Conservation (phyloP, 2,797 vertebrate species). For the Poecilia wingei region DNA sequence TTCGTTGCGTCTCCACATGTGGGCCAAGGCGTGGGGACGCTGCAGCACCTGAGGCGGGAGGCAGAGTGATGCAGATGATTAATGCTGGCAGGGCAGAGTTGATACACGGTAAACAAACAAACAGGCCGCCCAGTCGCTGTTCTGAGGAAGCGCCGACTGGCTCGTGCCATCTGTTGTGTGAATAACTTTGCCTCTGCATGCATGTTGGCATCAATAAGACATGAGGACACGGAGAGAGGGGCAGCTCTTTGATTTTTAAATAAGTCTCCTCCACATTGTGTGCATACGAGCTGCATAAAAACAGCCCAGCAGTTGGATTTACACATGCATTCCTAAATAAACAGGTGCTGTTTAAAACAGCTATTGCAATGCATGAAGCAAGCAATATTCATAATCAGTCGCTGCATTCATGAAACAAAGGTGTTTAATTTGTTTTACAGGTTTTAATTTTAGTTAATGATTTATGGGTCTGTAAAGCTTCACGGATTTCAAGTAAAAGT, state of each 20-base stretch:
- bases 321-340: constrained; percentile 4
- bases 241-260: constrained; percentile 1
- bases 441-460: not conserved
- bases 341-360: constrained; percentile 33
- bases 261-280: not conserved
- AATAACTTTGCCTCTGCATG: constrained; percentile 38
- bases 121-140: constrained; percentile 43
- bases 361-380: constrained; percentile 23
- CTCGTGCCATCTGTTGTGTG: constrained; percentile 67
- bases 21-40: constrained; percentile 21
- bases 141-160: constrained; percentile 25
- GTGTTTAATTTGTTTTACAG: not conserved
- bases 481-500: not conserved
- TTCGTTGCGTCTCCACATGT: constrained; percentile 41
- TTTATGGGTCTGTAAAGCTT: not conserved
- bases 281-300: not conserved
- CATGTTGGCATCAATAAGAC: constrained; percentile 26
- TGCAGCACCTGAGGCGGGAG: constrained; percentile 63
- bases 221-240: constrained; percentile 4
- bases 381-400: constrained; percentile 19
- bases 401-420: not conserved
- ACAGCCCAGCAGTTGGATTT: constrained; percentile 19
- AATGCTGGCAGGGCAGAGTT: constrained; percentile 54
- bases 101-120: constrained; percentile 65
- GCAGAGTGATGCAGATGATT: constrained; percentile 55